A percentile compares a stretch with the other conserved stretches of the same genome.
These are phyloP conservation scores for Malurus elegans DNA, from an alignment of 2,113 vertebrate genomes.

Conservation along the genomic window DNA sequence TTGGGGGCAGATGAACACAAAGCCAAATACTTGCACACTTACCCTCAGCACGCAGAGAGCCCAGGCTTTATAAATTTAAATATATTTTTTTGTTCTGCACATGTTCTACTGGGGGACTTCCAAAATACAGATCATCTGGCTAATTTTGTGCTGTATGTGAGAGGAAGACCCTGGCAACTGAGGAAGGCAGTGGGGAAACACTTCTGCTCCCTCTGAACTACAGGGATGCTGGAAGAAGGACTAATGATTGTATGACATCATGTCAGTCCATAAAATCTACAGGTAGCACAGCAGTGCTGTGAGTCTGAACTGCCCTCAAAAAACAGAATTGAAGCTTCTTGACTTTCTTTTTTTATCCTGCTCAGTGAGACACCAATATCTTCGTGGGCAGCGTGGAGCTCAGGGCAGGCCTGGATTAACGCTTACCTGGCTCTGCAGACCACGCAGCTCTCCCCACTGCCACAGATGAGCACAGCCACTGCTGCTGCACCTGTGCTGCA, in stretches of 20 bases:
- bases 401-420: neutral
- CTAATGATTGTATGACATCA: neutral
- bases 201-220: neutral
- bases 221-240: neutral
- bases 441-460: neutral
- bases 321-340: neutral
- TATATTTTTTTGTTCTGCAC: neutral
- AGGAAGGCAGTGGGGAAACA: neutral
- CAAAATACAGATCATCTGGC: neutral
- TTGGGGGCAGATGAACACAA: rapidly evolving
- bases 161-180: neutral
- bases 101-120: neutral
- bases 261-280: neutral
- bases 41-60: neutral
- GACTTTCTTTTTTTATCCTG: neutral
- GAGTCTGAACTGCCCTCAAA: neutral
- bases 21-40: neutral
- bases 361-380: neutral
- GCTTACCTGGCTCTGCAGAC: neutral
- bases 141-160: neutral
- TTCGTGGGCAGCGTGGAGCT: neutral
- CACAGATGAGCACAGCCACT: neutral
- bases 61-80: neutral
- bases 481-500: neutral
- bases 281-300: neutral